Conservation (phyloP, 2,797 vertebrate genomes). For the Argentina silus region DNA sequence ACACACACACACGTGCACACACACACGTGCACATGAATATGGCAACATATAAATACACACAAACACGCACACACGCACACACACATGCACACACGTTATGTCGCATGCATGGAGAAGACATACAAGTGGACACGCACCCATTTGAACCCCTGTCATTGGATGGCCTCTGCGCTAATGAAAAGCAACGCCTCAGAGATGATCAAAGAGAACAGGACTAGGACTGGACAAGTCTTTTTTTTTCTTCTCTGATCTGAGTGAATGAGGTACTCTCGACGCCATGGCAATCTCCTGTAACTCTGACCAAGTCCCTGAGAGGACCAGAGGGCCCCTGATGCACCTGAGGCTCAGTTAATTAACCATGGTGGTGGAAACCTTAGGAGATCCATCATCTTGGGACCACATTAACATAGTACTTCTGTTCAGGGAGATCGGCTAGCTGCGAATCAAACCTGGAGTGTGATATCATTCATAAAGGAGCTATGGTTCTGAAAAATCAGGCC, state of each 20-base stretch:
- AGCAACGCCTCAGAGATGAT: not conserved
- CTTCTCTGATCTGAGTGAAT: not conserved
- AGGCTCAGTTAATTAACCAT: not conserved
- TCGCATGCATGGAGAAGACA: not conserved
- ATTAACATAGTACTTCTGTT: not conserved
- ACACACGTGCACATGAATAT: not conserved
- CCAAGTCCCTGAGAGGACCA: not conserved
- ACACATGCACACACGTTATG: not conserved
- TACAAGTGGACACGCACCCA: not conserved
- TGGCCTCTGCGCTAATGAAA: not conserved
- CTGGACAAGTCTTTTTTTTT: no score
- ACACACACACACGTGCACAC: not conserved
- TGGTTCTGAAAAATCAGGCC: no score
- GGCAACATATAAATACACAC: constrained; percentile 23
- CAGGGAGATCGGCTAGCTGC: not conserved
- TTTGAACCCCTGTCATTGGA: not conserved
- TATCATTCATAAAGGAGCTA: no score
- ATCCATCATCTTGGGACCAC: not conserved
- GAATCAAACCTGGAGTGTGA: not conserved
- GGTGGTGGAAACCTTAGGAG: not conserved
- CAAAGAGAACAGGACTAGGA: not conserved
- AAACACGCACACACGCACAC: not conserved
- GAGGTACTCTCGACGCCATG: no score
- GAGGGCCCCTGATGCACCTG: not conserved
- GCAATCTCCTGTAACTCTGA: not conserved